A percentile compares a stretch with the other conserved stretches of the same genome.
phyloP scores from a whole-genome alignment of 2,797 vertebrate genomes.

The Malacoctenus gilli region DNA sequence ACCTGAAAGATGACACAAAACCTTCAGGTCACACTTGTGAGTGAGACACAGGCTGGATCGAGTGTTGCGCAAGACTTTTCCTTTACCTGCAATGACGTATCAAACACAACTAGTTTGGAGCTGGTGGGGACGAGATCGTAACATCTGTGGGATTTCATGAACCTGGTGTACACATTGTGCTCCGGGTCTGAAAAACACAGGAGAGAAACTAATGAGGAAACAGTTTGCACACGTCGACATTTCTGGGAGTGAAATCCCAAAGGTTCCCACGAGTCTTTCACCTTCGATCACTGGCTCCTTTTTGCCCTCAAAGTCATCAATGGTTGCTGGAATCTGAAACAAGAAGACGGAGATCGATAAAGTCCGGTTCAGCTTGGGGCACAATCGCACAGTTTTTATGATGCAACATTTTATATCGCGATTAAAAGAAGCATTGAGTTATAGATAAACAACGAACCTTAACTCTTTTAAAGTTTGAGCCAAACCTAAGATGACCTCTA shows the following conservation, averaged over 20 bases:
- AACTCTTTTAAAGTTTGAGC: no score
- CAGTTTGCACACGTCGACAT: no score
- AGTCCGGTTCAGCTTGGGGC: not conserved
- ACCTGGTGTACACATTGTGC: conserved; percentile 89
- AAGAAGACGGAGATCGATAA: conserved; percentile 11
- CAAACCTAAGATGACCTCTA: no score
- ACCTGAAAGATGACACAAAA: conserved; percentile 77
- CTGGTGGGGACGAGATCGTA: conserved; percentile 98
- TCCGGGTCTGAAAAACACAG: conserved; percentile 77
- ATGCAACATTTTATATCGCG: no score
- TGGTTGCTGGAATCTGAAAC: conserved; percentile 73
- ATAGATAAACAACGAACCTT: no score
- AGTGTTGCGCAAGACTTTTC: no score
- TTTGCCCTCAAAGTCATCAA: conserved; percentile 82
- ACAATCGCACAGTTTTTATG: not conserved
- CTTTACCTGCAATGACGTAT: conserved; percentile 93
- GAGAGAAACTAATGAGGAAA: not conserved
- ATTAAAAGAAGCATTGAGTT: no score
- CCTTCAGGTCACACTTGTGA: not conserved
- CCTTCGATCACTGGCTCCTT: conserved; percentile 78
- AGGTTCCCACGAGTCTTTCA: conserved; percentile 40
- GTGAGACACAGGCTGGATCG: no score
- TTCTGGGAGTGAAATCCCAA: not conserved
- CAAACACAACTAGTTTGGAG: conserved; percentile 97
- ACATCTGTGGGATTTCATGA: conserved; percentile 97